Percentiles rank a stretch among this genome's conserved stretches.
These are phyloP conservation scores for Xanthorhoe designata DNA, from an alignment of 2,888 invertebrate species.

Conservation along the genomic window DNA sequence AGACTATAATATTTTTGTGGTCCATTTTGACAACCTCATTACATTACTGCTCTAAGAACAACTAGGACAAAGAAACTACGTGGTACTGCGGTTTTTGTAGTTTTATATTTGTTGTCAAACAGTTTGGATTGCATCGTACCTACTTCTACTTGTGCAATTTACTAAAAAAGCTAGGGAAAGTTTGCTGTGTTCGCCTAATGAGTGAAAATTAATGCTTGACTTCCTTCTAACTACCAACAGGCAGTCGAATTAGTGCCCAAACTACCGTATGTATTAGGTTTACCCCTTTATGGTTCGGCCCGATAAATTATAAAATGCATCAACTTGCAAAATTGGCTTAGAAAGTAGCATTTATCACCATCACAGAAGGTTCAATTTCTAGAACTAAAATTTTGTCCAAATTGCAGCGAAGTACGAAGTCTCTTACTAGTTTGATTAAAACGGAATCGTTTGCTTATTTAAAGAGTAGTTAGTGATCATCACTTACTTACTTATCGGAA, in stretches of 20 bases:
- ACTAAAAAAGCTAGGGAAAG: background rate
- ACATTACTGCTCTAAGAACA: constrained; percentile 21
- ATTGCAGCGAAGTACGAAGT: background rate
- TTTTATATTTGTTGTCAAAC: constrained; percentile 18
- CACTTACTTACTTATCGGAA: too few relatives aligned
- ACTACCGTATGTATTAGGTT: background rate
- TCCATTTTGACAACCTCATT: constrained; percentile 13
- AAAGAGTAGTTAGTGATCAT: constrained; percentile 1
- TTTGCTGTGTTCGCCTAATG: background rate
- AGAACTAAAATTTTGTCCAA: constrained; percentile 7
- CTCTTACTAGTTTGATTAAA: constrained; percentile 9
- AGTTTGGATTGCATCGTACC: constrained; percentile 8
- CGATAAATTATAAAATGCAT: constrained; percentile 8
- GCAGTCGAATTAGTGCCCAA: background rate
- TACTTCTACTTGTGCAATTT: constrained; percentile 8
- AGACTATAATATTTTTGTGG: background rate
- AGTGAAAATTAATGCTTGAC: background rate
- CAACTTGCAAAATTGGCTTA: background rate
- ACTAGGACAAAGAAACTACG: constrained; percentile 27
- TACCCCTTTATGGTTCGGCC: constrained; percentile 1
- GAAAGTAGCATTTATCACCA: background rate
- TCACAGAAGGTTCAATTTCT: background rate
- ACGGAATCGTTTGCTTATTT: background rate
- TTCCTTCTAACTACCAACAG: background rate
- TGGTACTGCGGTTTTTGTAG: constrained; percentile 26